Conservation (phyloP, 2,888 invertebrate species). For the Vanessa cardui region DNA sequence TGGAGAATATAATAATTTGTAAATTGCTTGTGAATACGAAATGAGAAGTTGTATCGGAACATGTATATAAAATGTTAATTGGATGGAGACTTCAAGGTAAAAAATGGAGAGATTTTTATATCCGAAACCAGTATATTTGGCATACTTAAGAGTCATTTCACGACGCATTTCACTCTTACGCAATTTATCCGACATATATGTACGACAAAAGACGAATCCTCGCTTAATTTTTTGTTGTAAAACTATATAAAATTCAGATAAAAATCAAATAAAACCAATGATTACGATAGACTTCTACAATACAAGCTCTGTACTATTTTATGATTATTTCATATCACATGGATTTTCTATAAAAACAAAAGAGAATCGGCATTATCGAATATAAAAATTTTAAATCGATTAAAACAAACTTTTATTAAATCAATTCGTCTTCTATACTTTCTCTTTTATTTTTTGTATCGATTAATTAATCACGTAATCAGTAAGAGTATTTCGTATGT, state of each 20-base stretch:
- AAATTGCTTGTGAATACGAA: constrained; percentile 24
- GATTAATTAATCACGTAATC: background rate
- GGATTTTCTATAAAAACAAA: background rate
- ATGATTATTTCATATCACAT: background rate
- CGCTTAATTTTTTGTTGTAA: background rate
- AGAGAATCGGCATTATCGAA: background rate
- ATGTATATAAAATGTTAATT: constrained; percentile 36
- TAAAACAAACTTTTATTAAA: background rate
- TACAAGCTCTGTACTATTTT: background rate
- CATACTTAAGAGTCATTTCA: constrained; percentile 42
- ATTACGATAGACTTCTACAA: background rate
- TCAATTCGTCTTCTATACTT: background rate
- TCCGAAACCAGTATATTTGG: constrained; percentile 44
- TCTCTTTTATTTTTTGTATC: constrained; percentile 6
- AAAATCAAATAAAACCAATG: background rate
- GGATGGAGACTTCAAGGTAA: constrained; percentile 32
- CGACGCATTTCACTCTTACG: constrained; percentile 42
- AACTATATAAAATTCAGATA: background rate
- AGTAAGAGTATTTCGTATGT: background rate
- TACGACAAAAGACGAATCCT: constrained; percentile 15
- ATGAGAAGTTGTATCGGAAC: constrained; percentile 22
- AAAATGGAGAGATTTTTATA: constrained; percentile 43
- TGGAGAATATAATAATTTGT: constrained; percentile 12
- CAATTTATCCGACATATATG: constrained; percentile 26
- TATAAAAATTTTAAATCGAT: background rate